Base-by-base conservation (phyloP, 2,797 vertebrate genomes). In the Halcyon badia region DNA sequence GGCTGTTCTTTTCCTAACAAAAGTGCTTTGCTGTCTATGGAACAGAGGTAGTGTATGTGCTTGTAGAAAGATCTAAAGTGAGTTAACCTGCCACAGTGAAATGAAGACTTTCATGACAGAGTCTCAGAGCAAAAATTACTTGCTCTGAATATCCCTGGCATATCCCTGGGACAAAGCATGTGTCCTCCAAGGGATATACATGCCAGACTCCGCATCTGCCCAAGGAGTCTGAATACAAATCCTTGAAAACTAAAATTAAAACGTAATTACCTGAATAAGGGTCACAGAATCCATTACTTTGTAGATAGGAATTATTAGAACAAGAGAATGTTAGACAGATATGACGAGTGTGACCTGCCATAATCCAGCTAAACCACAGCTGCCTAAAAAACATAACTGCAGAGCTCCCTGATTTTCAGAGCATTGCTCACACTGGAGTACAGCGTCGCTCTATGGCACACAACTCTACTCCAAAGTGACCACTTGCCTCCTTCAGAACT, bases 21-120 rank as follows among this genome's bases (percentile, higher is more conserved):
- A 88, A 84, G 73, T 37, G 26, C 37, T 75, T 75, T 91, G 28
- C 89, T 94, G 57, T 58, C 77, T 57, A 6, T 35, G 58, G 88
- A 90, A 73, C 24, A 60, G 84, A 78, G 51, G 30, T 10, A 78
- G 31, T 30, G 42, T 46, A 51, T 26, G 51, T 30, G 25, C 31
- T 51, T 86, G 49, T 44, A 78, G 72, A 46, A 78, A 46, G 39
- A 76, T 46, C 25, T 76, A 20, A 85, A 91, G 87, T 58, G 54
- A 83, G 58, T 93, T 86, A 72, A 72, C n/a, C 22, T 70, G 49
- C n/a, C 48, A 66, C n/a, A 35, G 22, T 39, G 54, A 88, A 90
- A 83, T 9, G 5, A 83, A 92, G 58, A 28, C 46, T 86, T 76
- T 57, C 52, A 57, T 1, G 2, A 64, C 9, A 75, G 31, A 35